Evolutionary conservation across 2,888 invertebrate genomes (phyloP).

Genomic region (Plutella xylostella): DNA sequence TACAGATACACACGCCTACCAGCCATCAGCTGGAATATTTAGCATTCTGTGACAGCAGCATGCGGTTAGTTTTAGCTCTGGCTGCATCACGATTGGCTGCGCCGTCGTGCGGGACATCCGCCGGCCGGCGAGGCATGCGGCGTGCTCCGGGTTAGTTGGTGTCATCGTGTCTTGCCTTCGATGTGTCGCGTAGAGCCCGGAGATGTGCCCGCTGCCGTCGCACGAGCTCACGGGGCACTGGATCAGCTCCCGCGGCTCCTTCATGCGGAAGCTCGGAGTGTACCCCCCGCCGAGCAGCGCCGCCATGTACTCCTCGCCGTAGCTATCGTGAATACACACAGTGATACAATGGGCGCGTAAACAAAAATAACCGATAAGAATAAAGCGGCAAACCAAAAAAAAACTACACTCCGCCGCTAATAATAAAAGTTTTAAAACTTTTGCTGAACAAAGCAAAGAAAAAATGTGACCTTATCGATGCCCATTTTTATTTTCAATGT

Average conservation of each 20-base stretch:
- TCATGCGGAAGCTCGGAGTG: background rate
- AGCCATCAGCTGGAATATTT: too few relatives aligned
- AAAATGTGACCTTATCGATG: slow-evolving; percentile 19
- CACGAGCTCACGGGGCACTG: slow-evolving; percentile 85
- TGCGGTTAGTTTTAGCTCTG: too few relatives aligned
- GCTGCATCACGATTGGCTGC: too few relatives aligned
- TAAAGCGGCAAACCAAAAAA: slow-evolving; percentile 19
- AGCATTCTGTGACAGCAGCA: too few relatives aligned
- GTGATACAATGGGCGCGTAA: slow-evolving; percentile 21
- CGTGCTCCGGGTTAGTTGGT: background rate
- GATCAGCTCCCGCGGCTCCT: slow-evolving; percentile 74
- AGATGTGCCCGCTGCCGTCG: slow-evolving; percentile 90
- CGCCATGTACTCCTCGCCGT: slow-evolving; percentile 50
- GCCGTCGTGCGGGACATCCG: too few relatives aligned
- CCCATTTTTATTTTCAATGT: slow-evolving; percentile 17
- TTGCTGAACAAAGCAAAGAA: background rate
- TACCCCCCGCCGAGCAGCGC: slow-evolving; percentile 48
- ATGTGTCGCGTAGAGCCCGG: slow-evolving; percentile 90
- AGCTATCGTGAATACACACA: slow-evolving; percentile 44
- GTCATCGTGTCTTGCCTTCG: slow-evolving; percentile 76
- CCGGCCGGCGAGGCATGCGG: background rate
- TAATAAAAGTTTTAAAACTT: slow-evolving; percentile 8
- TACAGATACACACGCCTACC: too few relatives aligned
- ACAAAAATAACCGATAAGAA: slow-evolving; percentile 17
- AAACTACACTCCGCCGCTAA: slow-evolving; percentile 11